A percentile compares a stretch with the other conserved stretches of the same genome.
These are phyloP conservation scores for Cremastinae sp. DNA, from an alignment of 2,888 invertebrate genomes.

Conservation along the genomic window DNA sequence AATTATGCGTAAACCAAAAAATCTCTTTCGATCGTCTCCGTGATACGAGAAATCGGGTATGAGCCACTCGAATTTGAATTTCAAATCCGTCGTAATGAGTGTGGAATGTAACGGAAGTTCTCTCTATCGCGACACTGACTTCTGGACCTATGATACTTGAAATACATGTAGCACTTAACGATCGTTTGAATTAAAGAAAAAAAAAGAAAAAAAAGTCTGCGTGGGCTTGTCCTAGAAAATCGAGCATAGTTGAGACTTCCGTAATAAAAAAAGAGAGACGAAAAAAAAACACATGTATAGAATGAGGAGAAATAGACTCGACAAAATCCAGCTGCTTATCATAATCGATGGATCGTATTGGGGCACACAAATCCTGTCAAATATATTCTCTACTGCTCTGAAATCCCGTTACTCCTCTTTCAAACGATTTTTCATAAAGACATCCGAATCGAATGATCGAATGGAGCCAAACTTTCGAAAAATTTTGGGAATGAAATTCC, in stretches of 20 bases:
- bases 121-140: slow-evolving; percentile 25
- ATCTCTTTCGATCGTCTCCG: slow-evolving; percentile 51
- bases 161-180: slow-evolving; percentile 2
- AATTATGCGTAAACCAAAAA: neutral
- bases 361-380: neutral
- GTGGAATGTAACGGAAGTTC: slow-evolving; percentile 76
- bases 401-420: neutral
- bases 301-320: slow-evolving; percentile 6
- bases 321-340: slow-evolving; percentile 11
- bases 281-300: neutral
- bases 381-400: neutral
- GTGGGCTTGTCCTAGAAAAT: slow-evolving; percentile 29
- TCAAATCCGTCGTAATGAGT: slow-evolving; percentile 72
- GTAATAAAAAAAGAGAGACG: slow-evolving; percentile 14
- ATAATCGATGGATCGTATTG: slow-evolving; percentile 15
- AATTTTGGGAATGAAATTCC: neutral
- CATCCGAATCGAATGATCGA: neutral
- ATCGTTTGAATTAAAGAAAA: slow-evolving; percentile 3
- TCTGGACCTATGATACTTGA: slow-evolving; percentile 58
- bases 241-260: neutral
- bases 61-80: slow-evolving; percentile 70
- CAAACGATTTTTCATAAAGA: no score
- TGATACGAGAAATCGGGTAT: slow-evolving; percentile 63
- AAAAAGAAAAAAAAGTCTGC: neutral
- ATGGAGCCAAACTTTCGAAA: neutral